Base-by-base conservation (phyloP, 2,888 invertebrate genomes). In the Agrochola circellaris region DNA sequence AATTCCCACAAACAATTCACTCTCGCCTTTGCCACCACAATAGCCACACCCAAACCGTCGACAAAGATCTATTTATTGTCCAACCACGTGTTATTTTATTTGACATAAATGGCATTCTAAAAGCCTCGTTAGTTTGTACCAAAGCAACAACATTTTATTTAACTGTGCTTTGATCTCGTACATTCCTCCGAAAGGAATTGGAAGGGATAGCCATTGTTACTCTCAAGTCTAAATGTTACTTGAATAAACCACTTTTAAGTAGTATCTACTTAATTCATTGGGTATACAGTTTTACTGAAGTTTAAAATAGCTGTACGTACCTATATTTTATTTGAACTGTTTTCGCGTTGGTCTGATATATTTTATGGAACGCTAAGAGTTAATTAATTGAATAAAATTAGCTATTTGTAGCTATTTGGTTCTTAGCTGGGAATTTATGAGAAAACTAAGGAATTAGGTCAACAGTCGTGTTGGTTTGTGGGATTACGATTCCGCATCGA, bases 41-140 rank as follows among this genome's bases (percentile, higher is more conserved):
- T 38, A 48, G 82, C 87, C 0, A 34, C 72, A 77, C 70, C 82
- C 70, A 58, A 79, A 71, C 83, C 83, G 86, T 88, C 90, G 90
- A 90, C 94, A 90, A 85, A 93, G 93, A 94, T 95, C 95, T 95
- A 95, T 96, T 95, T 95, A 95, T 95, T 93, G 92, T 92, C 90
- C 74, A 79, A 90, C 89, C 93, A 93, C 95, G 95, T 94, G 95
- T 94, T 95, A 93, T 91, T 96, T 94, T 95, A 94, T 95, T 95
- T 95, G 94, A 95, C 95, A 94, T 95, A 94, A 95, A 95, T 93
- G 89, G 91, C 92, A 94, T 94, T 94, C 94, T 92, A 91, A 94
- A 93, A 91, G 90, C 90, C 93, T 93, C 92, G 93, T 95, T 95
- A 95, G 93, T 62, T 92, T 88, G 91, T 84, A 86, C 85, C 83